These are phyloP conservation scores for Rallus crepitans DNA, from an alignment of 2,797 vertebrate species.

Conservation along the genomic window DNA sequence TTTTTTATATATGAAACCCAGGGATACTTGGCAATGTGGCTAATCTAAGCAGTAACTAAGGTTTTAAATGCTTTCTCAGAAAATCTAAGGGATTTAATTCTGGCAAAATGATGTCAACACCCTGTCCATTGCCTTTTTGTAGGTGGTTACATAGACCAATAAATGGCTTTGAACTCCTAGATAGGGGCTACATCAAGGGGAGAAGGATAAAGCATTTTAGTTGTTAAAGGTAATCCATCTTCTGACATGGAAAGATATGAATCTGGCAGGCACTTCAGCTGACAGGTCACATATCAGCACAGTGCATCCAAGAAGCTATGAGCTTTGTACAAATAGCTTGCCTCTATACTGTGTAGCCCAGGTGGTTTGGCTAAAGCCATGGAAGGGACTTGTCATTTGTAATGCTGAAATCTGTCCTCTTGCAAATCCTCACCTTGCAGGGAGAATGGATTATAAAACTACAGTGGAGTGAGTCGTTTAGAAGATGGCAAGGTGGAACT, in stretches of 20 bases:
- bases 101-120: slow-evolving; percentile 73
- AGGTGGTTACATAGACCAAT: slow-evolving; percentile 72
- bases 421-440: not conserved
- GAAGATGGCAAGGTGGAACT: not conserved
- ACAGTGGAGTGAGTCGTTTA: not conserved
- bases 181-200: slow-evolving; percentile 53
- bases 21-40: slow-evolving; percentile 57
- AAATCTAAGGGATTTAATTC: slow-evolving; percentile 75
- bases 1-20: slow-evolving; percentile 30
- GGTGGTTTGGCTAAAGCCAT: not conserved
- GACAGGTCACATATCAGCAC: not conserved
- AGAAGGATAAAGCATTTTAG: not conserved
- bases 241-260: slow-evolving; percentile 1
- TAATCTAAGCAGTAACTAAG: slow-evolving; percentile 69
- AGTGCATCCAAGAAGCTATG: not conserved
- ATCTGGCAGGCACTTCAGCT: not conserved
- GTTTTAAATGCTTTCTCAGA: slow-evolving; percentile 72
- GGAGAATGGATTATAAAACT: not conserved
- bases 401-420: not conserved
- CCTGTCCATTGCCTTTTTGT: slow-evolving; percentile 71
- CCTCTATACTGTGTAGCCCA: not conserved
- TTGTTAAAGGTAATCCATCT: slow-evolving; percentile 47
- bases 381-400: not conserved
- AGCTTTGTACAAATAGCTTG: not conserved
- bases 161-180: slow-evolving; percentile 67